Evolutionary conservation across 2,888 invertebrate species (phyloP).

Genomic region (Lepas anatifera): DNA sequence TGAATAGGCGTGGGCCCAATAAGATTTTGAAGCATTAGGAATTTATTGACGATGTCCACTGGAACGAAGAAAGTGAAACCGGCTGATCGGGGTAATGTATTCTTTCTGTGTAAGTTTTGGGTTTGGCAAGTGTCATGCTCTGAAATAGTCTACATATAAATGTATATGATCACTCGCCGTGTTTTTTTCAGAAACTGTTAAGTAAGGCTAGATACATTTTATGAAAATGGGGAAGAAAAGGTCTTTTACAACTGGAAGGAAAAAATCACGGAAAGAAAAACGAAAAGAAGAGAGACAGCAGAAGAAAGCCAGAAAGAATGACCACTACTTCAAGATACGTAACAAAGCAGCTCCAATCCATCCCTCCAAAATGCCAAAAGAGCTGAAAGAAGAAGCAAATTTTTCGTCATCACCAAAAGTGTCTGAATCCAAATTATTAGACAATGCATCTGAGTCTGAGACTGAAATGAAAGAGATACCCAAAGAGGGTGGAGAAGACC

Average conservation of each 20-base stretch:
- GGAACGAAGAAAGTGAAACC: no score
- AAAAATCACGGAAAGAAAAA: not conserved
- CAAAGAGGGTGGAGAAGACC: not conserved
- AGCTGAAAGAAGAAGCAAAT: no score
- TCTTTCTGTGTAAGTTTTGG: no score
- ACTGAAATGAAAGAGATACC: not conserved
- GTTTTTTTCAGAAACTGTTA: no score
- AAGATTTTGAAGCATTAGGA: no score
- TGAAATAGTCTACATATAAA: no score
- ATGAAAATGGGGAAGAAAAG: not conserved
- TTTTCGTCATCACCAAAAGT: not conserved
- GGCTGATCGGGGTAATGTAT: no score
- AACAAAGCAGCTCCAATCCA: not conserved
- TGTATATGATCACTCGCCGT: no score
- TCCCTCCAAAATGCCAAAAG: not conserved
- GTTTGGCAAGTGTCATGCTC: no score
- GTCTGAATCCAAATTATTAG: not conserved
- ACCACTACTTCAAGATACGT: not conserved
- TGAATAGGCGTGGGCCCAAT: no score
- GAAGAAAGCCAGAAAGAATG: not conserved
- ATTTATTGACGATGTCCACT: no score
- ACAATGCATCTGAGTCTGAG: not conserved
- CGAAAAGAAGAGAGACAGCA: not conserved
- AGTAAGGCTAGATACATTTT: no score
- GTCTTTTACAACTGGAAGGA: not conserved